phyloP scores from a whole-genome alignment of 2,797 vertebrate species.

The Vultur gryphus region DNA sequence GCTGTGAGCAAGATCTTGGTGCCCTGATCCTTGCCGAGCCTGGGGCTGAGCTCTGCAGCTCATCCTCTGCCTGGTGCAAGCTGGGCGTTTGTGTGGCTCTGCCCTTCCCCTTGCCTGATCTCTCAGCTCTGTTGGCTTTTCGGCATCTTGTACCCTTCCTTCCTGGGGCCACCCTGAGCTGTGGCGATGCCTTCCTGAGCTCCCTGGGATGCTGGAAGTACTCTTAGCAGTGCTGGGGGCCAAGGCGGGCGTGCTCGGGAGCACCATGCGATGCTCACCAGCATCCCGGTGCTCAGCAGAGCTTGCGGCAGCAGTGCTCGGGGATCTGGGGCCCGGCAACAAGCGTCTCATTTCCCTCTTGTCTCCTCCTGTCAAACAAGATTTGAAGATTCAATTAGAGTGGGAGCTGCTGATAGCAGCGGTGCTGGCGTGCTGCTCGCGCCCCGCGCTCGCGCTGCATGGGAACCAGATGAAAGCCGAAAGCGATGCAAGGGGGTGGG shows the following conservation, averaged over 20 bases:
- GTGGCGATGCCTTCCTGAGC: background rate
- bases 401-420: background rate
- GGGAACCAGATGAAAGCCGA: background rate
- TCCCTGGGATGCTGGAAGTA: background rate
- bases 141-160: fast-evolving
- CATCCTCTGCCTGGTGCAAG: fast-evolving
- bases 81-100: fast-evolving
- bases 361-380: conserved; percentile 19
- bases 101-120: background rate
- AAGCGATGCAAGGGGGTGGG: background rate
- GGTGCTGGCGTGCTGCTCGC: background rate
- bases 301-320: background rate
- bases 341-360: background rate
- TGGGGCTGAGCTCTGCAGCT: background rate
- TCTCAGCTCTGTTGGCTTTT: background rate
- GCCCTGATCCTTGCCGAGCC: background rate
- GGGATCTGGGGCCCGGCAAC: background rate
- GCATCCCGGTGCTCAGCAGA: fast-evolving
- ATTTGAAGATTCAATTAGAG: conserved; percentile 55
- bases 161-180: no score
- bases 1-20: background rate
- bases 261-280: fast-evolving
- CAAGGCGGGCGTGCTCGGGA: fast-evolving
- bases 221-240: background rate
- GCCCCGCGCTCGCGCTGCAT: background rate